These are phyloP conservation scores for Chironex yamaguchii DNA, from an alignment of 30 jellyfish, hydroid and myxozoan species.

Conservation along the genomic window DNA sequence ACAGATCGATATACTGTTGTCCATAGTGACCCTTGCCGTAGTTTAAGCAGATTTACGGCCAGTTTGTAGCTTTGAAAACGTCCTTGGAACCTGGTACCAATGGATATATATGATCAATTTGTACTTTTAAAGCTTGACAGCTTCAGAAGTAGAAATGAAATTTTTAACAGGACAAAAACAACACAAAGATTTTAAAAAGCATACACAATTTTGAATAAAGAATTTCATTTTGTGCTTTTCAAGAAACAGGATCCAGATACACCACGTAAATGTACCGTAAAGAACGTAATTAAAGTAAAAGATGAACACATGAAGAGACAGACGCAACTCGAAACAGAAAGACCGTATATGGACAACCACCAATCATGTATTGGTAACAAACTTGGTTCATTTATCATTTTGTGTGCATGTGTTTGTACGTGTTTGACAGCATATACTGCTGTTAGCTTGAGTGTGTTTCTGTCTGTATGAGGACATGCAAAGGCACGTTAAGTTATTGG, in stretches of 20 bases:
- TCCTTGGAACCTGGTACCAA: slow-evolving; percentile 6
- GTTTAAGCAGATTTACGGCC: too few species aligned
- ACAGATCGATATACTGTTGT: too few species aligned
- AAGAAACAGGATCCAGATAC: slow-evolving; percentile 9
- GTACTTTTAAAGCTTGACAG: not conserved
- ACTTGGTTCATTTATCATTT: too few species aligned
- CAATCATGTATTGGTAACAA: too few species aligned
- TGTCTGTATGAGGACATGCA: too few species aligned
- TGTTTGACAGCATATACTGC: too few species aligned
- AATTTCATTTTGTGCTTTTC: not conserved
- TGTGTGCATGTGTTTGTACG: too few species aligned
- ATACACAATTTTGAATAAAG: not conserved
- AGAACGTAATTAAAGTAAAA: slow-evolving; percentile 1
- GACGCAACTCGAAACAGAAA: slow-evolving; percentile 1
- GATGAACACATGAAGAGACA: not conserved
- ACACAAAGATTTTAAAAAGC: not conserved
- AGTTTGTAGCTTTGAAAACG: not conserved
- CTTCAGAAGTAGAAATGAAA: not conserved
- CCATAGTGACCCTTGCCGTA: too few species aligned
- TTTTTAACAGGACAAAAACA: not conserved
- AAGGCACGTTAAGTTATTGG: too few species aligned
- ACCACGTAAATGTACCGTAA: slow-evolving; percentile 22
- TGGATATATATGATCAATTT: slow-evolving; percentile 4
- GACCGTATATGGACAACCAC: too few species aligned
- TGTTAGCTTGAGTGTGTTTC: too few species aligned